Base-by-base conservation (phyloP, 2,888 invertebrate species). In the Epinotia ramella region DNA sequence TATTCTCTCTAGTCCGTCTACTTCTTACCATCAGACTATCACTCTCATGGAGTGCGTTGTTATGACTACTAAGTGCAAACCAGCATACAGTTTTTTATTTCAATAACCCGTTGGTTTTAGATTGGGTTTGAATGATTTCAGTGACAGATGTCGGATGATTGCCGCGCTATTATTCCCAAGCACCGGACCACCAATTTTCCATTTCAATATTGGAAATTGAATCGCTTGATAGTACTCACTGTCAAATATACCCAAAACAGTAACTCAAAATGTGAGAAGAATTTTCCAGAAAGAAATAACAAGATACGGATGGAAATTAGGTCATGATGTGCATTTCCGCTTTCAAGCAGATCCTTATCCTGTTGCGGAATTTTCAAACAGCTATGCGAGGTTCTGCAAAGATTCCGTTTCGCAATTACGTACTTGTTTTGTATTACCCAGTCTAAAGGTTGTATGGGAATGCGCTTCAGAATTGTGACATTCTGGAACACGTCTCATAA, bases 121-220 rank as follows among this genome's bases (percentile, higher is more conserved):
- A 88, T 89, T 88, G 83, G 82, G 82, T 86, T 86, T 84, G 83
- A 78, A 83, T 80, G 82, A 84, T 85, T 84, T 82, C 44, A 65
- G 81, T 83, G 79, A 79, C 81, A 77, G 81, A 86, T 84, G 81
- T 80, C 80, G 79, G 79, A 80, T 82, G 66, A 60, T 73, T 66
- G 60, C 49, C 49, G 28, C 82, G 77, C 79, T 81, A 78, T 86
- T 83, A 81, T 79, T 80, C 81, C 81, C 82, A 79, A 73, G 18
- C 18, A 68, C 70, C 79, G 76, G 77, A 83, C 83, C 85, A 78
- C 84, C 79, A 82, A 80, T 84, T 87, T 89, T 87, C 84, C 78
- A 84, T 82, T 85, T 85, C 83, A 81, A 82, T 83, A 82, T 81
- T 82, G 77, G 49, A 80, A 81, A 79, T 78, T 62, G 60, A 62